These are phyloP conservation scores for Drosophila eugracilis DNA, from an alignment of 1,140 invertebrate species.

Conservation along the genomic window DNA sequence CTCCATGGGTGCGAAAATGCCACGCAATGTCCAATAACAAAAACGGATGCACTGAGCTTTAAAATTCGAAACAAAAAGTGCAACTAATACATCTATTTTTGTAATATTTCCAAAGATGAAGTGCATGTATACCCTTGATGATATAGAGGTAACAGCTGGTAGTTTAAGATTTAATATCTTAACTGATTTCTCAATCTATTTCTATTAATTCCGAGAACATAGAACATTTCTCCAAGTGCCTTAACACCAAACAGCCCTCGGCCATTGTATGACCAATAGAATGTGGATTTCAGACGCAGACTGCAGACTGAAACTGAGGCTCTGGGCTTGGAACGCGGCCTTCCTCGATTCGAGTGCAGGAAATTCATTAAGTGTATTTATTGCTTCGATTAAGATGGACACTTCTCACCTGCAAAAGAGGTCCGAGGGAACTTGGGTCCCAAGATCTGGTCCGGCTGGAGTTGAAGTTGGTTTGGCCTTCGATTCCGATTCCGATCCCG, in stretches of 20 bases:
- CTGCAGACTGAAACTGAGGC: slow-evolving; percentile 30
- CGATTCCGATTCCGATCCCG: background rate
- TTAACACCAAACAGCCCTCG: slow-evolving; percentile 29
- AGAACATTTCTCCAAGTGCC: background rate
- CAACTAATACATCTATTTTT: no score
- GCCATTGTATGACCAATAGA: slow-evolving; percentile 78
- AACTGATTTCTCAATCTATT: no score
- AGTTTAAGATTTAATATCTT: no score
- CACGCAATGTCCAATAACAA: slow-evolving; percentile 71
- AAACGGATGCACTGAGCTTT: slow-evolving; percentile 18
- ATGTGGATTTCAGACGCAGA: slow-evolving; percentile 54
- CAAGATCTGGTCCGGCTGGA: slow-evolving; percentile 23
- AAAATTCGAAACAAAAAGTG: no score
- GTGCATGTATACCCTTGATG: no score
- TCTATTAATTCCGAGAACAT: no score
- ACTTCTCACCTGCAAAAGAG: slow-evolving; percentile 77
- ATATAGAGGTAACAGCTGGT: no score
- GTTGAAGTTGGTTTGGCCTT: slow-evolving; percentile 22
- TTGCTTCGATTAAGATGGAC: slow-evolving; percentile 83
- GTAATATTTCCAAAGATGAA: no score
- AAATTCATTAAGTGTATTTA: slow-evolving; percentile 84
- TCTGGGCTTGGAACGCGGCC: slow-evolving; percentile 37
- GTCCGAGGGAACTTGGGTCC: slow-evolving; percentile 24
- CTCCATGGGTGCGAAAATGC: slow-evolving; percentile 80
- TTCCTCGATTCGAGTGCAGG: slow-evolving; percentile 67